Evolutionary conservation across 1,140 invertebrate species (phyloP), one percentile per base, ranked within the genome.

Genomic region (Hylaeus volcanicus): DNA sequence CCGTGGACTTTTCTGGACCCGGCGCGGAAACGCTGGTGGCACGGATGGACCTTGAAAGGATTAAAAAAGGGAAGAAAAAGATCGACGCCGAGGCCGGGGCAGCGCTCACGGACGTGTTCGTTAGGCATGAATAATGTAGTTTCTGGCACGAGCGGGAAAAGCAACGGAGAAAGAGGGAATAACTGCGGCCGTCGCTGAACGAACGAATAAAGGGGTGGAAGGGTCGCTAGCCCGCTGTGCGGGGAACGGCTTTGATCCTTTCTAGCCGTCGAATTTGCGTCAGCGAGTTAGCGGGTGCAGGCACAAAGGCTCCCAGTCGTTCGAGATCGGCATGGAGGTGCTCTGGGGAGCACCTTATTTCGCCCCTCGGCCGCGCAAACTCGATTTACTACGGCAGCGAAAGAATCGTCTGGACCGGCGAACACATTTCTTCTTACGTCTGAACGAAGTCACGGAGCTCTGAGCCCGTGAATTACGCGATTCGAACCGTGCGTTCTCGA

Each of bases 121-220:
- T 86, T 82, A 79, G 72, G 69, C 77, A 89, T 89, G 88, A 90
- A 90, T 90, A 89, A 89, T 90, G 88, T 83, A 89, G 68, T 53
- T 73, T 73, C 55, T 60, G 55, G 61, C 80, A 55, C 56, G 61
- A 69, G 51, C 26, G 45, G 55, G 51, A n/a, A 75, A 73, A 71
- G 72, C 39, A 43, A 12, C 37, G 45, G 26, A 51, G 73, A 77
- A 66, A 74, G 45, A 63, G 48, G 39, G 39, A 61, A 5, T 45
- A n/a, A 83, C 65, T 26, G 83, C 15, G 37, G 14, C n/a, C 8
- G 55, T 2, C n/a, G 74, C 51, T 48, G 43, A n/a, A 41, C 60
- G 51, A 41, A 61, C 66, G 69, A 37, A 55, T n/a, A 8, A 43
- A 64, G 41, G 37, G 69, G 51, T 53, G 15, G n/a, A 60, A 60